Evolutionary conservation across 2,888 invertebrate species (phyloP).

Genomic region (Cybosia mesomella): DNA sequence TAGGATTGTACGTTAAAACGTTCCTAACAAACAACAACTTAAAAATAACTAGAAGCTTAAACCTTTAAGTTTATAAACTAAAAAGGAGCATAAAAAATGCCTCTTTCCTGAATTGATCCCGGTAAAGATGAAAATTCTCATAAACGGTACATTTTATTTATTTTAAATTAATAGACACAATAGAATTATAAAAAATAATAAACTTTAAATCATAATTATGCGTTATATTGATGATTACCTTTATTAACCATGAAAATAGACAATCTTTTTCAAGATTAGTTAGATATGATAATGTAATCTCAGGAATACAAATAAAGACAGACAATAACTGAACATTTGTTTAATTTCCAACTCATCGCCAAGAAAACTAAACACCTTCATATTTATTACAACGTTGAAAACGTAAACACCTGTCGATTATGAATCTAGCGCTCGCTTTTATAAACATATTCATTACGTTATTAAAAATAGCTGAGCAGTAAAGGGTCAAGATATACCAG

Average conservation of each 20-base stretch:
- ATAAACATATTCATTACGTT: constrained; percentile 27
- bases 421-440: constrained; percentile 31
- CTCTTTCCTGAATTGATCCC: no score
- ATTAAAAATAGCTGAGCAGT: constrained; percentile 26
- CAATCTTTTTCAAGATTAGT: background rate
- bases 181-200: no score
- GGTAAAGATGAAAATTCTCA: no score
- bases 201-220: no score
- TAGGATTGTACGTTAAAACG: no score
- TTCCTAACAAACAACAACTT: no score
- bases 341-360: constrained; percentile 27
- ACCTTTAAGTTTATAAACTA: no score
- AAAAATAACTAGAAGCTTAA: no score
- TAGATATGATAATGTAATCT: no score
- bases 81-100: no score
- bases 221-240: background rate
- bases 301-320: constrained; percentile 22
- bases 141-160: no score
- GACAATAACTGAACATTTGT: constrained; percentile 40
- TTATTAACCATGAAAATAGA: background rate
- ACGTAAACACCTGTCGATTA: constrained; percentile 45
- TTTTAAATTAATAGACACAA: no score
- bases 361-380: constrained; percentile 36
- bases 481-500: constrained; percentile 16
- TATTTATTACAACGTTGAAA: constrained; percentile 38